phyloP scores from a whole-genome alignment of 2,113 vertebrate species.

The Mus spicilegus region DNA sequence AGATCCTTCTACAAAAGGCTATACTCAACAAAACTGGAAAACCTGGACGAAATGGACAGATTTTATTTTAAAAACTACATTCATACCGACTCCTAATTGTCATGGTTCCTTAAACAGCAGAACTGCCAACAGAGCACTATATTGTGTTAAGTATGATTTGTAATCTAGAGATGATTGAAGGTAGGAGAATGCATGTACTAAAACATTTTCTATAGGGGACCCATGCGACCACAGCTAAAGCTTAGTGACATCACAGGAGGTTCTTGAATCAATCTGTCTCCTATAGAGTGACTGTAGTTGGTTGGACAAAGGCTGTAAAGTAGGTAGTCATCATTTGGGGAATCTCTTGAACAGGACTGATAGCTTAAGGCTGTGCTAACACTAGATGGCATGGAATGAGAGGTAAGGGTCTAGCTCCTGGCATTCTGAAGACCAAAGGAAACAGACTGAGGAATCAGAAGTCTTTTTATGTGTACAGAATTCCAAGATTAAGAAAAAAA shows the following conservation, averaged over 20 bases:
- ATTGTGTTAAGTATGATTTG: not conserved
- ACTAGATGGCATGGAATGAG: not conserved
- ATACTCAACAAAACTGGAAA: too few relatives aligned
- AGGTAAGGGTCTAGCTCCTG: not conserved
- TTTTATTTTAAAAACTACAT: not conserved
- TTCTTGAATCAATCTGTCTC: not conserved
- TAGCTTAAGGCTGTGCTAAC: not conserved
- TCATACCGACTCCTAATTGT: not conserved
- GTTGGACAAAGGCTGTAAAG: not conserved
- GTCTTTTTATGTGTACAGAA: not conserved
- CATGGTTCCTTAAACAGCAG: not conserved
- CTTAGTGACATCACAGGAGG: not conserved
- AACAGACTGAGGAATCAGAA: not conserved
- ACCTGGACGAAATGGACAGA: not conserved
- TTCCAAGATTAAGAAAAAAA: not conserved
- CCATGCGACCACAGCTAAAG: not conserved
- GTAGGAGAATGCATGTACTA: not conserved
- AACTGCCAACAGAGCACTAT: not conserved
- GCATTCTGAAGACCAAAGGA: not conserved
- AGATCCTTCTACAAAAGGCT: too few relatives aligned
- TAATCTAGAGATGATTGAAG: not conserved
- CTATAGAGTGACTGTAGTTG: not conserved
- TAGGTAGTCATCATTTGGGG: not conserved
- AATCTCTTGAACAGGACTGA: not conserved
- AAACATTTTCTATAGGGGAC: not conserved